Evolutionary conservation across 2,888 invertebrate genomes (phyloP).

Genomic region (Pelosia muscerda): DNA sequence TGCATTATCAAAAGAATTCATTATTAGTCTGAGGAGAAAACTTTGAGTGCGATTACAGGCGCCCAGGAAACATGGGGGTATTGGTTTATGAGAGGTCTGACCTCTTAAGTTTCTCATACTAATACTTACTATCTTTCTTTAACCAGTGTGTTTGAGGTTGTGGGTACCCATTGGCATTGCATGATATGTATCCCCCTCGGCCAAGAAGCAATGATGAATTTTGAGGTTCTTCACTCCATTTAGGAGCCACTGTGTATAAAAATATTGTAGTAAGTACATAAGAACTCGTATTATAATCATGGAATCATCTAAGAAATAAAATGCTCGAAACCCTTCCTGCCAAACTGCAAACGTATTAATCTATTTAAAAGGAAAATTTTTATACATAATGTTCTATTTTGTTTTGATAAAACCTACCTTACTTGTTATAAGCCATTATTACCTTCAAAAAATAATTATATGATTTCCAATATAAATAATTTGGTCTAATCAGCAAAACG

Average conservation of each 20-base stretch:
- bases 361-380: not conserved
- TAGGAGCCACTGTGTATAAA: slow-evolving; percentile 90
- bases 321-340: no score
- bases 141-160: slow-evolving; percentile 91
- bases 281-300: no score
- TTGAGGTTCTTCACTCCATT: slow-evolving; percentile 91
- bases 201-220: slow-evolving; percentile 92
- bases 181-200: slow-evolving; percentile 90
- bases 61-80: no score
- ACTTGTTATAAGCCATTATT: no score
- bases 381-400: no score
- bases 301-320: not conserved
- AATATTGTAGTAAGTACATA: not conserved
- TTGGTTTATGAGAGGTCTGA: not conserved
- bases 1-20: no score
- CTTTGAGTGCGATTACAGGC: not conserved
- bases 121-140: slow-evolving; percentile 90
- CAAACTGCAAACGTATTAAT: not conserved
- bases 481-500: not conserved
- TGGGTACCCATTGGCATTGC: slow-evolving; percentile 94
- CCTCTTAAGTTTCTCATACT: not conserved
- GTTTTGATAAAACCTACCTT: no score
- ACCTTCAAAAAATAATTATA: no score
- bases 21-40: no score
- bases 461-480: not conserved